Evolutionary conservation across 2,113 vertebrate genomes (phyloP).

Genomic region (Plestiodon gilberti): DNA sequence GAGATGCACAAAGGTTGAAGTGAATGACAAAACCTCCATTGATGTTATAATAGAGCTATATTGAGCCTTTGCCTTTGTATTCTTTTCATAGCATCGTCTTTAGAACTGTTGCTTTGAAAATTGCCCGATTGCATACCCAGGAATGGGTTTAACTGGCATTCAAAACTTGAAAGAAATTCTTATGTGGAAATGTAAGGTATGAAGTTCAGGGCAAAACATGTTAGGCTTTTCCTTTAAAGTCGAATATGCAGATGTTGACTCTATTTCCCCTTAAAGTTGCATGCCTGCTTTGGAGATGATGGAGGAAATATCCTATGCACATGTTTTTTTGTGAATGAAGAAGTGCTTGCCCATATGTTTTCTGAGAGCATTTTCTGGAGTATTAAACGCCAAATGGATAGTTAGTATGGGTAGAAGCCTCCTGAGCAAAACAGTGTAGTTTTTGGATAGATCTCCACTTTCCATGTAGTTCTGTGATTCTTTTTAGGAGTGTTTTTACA

Average conservation of each 20-base stretch:
- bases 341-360: not conserved
- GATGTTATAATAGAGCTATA: not conserved
- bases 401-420: not conserved
- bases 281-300: not conserved
- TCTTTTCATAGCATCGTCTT: not conserved
- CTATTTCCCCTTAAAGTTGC: not conserved
- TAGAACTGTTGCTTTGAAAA: not conserved
- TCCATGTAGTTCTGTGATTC: not conserved
- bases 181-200: not conserved
- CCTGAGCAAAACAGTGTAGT: not conserved
- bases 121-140: not conserved
- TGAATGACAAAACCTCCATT: not conserved
- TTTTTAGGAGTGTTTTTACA: not conserved
- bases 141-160: not conserved
- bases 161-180: not conserved
- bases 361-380: accelerated
- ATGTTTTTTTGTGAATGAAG: too few relatives aligned
- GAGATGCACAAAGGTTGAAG: not conserved
- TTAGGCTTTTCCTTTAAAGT: not conserved
- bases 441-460: not conserved
- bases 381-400: accelerated
- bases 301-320: too few relatives aligned
- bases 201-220: not conserved
- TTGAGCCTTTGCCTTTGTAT: not conserved
- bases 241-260: accelerated